Evolutionary conservation across 2,888 invertebrate genomes (phyloP), one percentile per base, ranked within the genome.

Genomic region (Hipparchia semele): DNA sequence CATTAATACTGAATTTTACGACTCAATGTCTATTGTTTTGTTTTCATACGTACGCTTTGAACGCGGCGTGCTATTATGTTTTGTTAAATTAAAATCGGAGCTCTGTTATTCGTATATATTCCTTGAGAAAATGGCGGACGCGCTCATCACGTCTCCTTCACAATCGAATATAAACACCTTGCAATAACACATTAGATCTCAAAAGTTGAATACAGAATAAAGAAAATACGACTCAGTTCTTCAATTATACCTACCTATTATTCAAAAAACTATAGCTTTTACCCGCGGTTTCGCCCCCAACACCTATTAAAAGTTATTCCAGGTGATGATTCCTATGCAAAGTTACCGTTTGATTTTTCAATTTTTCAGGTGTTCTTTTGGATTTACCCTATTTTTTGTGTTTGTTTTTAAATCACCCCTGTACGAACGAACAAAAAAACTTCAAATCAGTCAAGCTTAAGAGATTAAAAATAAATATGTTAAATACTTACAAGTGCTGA

Each of bases 71-170:
- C 75, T 79, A 77, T 77, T 74, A 76, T 85, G 83, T 86, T 86
- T 79, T 85, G 83, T 83, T 85, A 82, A 83, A 84, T 83, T 85
- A 83, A 82, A 85, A 84, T 85, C 81, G 80, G 79, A 78, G 74
- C 76, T 76, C 70, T 79, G 77, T 80, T 83, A 79, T 81, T 81
- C 78, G 77, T 82, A 39, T 39, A 81, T 81, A 81, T 83, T 84
- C 78, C 80, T 82, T 83, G 77, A 80, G 80, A 81, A 83, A 81
- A 76, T 76, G 69, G 73, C 71, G 73, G 70, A 74, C 75, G 71
- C 64, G 70, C 73, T 67, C 62, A 69, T 75, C 72, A 73, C 23
- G 23, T 23, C 69, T 71, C 59, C 73, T 71, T 67, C 66, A 53
- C 67, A 76, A 76, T 74, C 70, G 71, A 76, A 76, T 71, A 68